phyloP scores from a whole-genome alignment of 2,888 invertebrate species.

The Acleris emargana region DNA sequence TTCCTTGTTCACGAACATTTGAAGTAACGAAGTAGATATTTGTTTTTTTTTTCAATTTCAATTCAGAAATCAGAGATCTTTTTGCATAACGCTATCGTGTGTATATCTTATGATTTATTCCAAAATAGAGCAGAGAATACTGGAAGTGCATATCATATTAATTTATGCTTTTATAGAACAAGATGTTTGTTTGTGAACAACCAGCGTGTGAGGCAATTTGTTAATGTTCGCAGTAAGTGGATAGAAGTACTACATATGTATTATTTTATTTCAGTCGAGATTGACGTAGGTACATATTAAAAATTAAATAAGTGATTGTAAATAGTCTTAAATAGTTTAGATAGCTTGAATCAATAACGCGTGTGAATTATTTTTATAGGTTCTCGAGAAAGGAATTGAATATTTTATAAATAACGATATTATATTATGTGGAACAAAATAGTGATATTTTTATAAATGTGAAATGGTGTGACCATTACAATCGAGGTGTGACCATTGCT shows the following conservation, averaged over 20 bases:
- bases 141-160: neutral
- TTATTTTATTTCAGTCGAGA: constrained; percentile 18
- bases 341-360: constrained; percentile 28
- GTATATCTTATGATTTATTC: constrained; percentile 1
- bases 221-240: constrained; percentile 6
- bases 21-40: no score
- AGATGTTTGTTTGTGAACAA: constrained; percentile 17
- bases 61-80: neutral
- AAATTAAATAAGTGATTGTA: constrained; percentile 16
- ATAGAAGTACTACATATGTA: constrained; percentile 19
- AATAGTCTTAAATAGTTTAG: constrained; percentile 21
- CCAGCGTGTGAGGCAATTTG: constrained; percentile 21
- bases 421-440: constrained; percentile 51
- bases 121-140: neutral
- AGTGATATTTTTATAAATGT: constrained; percentile 47
- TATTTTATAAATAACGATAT: constrained; percentile 38
- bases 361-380: constrained; percentile 40
- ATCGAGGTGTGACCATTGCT: constrained; percentile 4
- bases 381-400: constrained; percentile 49
- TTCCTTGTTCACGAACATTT: no score
- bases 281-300: constrained; percentile 19
- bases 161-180: constrained; percentile 25
- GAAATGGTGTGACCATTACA: constrained; percentile 17
- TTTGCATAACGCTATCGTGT: no score
- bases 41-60: no score